Evolutionary conservation across 2,888 invertebrate genomes (phyloP), one percentile per base, ranked within the genome.

Genomic region (Spialia ferax): DNA sequence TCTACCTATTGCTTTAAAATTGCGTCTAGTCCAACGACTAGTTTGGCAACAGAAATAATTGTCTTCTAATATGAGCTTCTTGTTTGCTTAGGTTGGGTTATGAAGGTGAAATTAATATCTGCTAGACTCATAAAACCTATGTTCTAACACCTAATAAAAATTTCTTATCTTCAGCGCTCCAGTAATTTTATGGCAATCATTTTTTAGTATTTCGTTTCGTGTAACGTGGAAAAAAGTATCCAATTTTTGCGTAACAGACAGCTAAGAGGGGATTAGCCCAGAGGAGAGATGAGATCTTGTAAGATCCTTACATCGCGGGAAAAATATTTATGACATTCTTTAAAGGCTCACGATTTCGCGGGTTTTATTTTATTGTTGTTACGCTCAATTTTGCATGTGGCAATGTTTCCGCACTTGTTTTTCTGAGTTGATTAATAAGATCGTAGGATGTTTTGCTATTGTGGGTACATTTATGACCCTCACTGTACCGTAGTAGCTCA

Each of bases 221-320:
- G 29, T 50, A 61, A 61, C 20, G 60, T 32, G 48, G 29, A 42
- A 29, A 60, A 60, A 48, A 32, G 29, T 48, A 45, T 32, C 48
- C 8, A 63, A 52, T 42, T 15, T 42, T 42, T 63, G 52, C 54
- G 38, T 63, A 63, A 54, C 50, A 54, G 22, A 60, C 60, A 29
- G 29, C 45, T 20, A 32, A 32, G 60, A 48, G 18, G 48, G 48
- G 60, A 61, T 61, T 32, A 61, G 48, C 29, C n/a, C 18, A 48
- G 18, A 45, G 22, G 60, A 48, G 18, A 61, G 29, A 18, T 48
- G 48, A 18, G 48, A 20, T 48, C 48, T 15, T 48, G 48, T 15
- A 11, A 11, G n/a, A 48, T 48, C 20, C 48, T 48, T 48, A 48
- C 48, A 6, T 48, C 48, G 48, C 20, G 11, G 22, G 20, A 11